phyloP scores from a whole-genome alignment of 1,140 invertebrate genomes.

The Lucilia sericata region DNA sequence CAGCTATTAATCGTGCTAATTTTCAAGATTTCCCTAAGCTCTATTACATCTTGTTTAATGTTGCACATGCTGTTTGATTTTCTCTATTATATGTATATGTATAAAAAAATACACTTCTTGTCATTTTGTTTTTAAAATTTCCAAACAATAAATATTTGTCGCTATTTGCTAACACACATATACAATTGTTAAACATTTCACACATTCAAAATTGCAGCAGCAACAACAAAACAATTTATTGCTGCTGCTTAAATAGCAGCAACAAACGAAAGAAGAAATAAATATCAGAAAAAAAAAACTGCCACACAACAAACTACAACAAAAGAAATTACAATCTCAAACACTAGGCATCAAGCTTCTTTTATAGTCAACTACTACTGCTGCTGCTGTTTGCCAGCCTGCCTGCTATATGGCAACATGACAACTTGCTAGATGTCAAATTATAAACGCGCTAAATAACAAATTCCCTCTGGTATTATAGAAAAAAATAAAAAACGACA shows the following conservation, averaged over 20 bases:
- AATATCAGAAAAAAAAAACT: neutral
- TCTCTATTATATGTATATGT: neutral
- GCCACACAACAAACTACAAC: neutral
- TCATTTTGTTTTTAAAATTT: neutral
- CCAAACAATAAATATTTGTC: conserved; percentile 31
- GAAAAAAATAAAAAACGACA: neutral
- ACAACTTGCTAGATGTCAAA: conserved; percentile 43
- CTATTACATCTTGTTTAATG: conserved; percentile 27
- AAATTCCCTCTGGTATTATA: conserved; percentile 37
- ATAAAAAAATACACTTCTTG: conserved; percentile 29
- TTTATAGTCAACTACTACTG: neutral
- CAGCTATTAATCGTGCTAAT: conserved; percentile 66
- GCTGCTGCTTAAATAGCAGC: conserved; percentile 18
- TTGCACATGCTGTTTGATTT: neutral
- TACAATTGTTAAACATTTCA: neutral
- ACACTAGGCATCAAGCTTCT: neutral
- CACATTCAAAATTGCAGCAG: neutral
- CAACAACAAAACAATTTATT: neutral
- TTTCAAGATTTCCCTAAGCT: conserved; percentile 63
- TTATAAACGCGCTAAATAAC: conserved; percentile 43
- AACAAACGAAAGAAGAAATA: neutral
- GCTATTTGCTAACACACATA: neutral
- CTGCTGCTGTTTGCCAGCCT: neutral
- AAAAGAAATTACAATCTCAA: neutral
- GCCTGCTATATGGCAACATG: neutral